Base-by-base conservation (phyloP, 2,113 vertebrate genomes). In the Eurypyga helias region DNA sequence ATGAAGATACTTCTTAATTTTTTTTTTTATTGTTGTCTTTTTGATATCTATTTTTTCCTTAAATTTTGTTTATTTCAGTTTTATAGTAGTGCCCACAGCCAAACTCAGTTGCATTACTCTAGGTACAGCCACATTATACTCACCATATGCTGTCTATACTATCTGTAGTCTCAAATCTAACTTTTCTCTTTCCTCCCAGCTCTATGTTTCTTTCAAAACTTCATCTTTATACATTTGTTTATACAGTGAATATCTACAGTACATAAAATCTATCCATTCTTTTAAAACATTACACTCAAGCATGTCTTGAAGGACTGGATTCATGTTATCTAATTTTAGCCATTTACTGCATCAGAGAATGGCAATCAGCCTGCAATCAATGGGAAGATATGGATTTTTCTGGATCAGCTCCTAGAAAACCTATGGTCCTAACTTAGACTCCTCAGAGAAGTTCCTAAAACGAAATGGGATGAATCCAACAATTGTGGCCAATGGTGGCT, bases 61-160 rank as follows among this genome's bases (percentile, higher is more conserved):
- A 48, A 29, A 41, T 31, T 49, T 79, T 13, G 2, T 83, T 78
- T 14, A 17, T 79, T 73, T 84, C n/a, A 16, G 8, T 80, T 91
- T 46, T 51, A 5, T 48, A 48, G 51, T 51, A 20, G 0, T 2
- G 0, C 9, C 20, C 10, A 61, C 25, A 77, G 14, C 2, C 31
- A 62, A 86, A 43, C 11, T n/a, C 3, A 1, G 5, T 34, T 51
- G 7, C 8, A 28, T 21, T 71, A 13, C 36, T 54, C n/a, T 10
- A 58, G n/a, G 57, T 75, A 54, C 19, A 85, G 25, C 11, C 33
- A 54, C 67, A n/a, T 17, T 45, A 20, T 5, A 36, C 18, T 55
- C 71, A 54, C 7, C 20, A 5, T 36, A 33, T 52, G 18, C 25
- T 55, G 11, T 62, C 18, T 41, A 24, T 34, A 45, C 34, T 52